Percentiles rank a stretch among this genome's conserved stretches.
These are phyloP conservation scores for Pangasius sanitwongsei DNA, from an alignment of 2,797 vertebrate genomes.

Conservation along the genomic window DNA sequence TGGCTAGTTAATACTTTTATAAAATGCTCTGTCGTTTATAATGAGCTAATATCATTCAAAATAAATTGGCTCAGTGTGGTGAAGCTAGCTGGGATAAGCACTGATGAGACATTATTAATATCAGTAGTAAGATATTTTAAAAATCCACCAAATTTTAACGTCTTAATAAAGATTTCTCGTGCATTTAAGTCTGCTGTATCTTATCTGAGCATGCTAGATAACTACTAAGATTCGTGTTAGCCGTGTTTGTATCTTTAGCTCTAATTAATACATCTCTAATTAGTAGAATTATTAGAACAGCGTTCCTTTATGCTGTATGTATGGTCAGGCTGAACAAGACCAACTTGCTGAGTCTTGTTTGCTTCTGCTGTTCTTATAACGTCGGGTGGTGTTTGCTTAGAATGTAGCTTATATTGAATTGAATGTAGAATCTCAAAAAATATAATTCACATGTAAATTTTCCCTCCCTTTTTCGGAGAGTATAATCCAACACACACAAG, in stretches of 20 bases:
- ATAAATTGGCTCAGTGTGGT: neutral
- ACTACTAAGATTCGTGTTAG: neutral
- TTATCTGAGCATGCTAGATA: neutral
- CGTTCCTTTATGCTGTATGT: conserved; percentile 12
- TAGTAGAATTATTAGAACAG: neutral
- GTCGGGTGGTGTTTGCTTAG: neutral
- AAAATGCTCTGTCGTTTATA: neutral
- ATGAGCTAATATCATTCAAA: neutral
- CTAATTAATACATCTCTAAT: neutral
- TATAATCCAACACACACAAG: conserved; percentile 52
- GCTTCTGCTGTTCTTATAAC: neutral
- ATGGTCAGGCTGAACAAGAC: neutral
- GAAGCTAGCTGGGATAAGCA: neutral
- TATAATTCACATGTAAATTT: neutral
- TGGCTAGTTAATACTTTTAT: neutral
- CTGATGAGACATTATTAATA: neutral
- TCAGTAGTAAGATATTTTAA: neutral
- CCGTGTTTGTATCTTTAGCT: neutral
- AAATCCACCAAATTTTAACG: neutral
- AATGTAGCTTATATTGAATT: neutral
- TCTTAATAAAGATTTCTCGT: neutral
- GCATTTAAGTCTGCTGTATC: neutral
- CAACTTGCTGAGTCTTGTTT: neutral
- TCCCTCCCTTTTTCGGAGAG: neutral
- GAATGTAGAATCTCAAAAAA: neutral